These are phyloP conservation scores for Aphelocoma coerulescens DNA, from an alignment of 2,113 vertebrate genomes.

Conservation along the genomic window DNA sequence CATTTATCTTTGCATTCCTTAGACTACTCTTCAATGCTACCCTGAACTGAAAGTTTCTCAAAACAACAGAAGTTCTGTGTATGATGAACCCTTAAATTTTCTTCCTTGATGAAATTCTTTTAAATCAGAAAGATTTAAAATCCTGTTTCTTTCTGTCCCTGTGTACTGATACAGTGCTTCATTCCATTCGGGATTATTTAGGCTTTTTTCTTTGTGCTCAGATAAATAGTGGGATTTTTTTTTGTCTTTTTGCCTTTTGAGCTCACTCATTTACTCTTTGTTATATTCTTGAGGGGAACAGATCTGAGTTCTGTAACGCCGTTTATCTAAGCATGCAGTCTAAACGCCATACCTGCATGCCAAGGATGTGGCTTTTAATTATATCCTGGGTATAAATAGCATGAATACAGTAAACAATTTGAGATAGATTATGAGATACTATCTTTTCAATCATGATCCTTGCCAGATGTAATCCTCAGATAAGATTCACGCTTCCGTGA, in stretches of 20 bases:
- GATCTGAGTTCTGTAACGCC: background rate
- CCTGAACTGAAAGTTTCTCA: background rate
- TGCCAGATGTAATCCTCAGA: background rate
- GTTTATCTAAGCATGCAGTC: background rate
- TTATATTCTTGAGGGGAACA: background rate
- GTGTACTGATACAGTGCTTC: background rate
- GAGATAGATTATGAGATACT: background rate
- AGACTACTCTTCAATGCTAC: background rate
- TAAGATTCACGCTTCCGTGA: background rate
- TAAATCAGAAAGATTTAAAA: background rate
- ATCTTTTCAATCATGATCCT: background rate
- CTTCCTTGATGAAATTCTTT: background rate
- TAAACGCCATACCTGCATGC: background rate
- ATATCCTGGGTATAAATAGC: background rate
- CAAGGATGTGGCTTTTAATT: background rate
- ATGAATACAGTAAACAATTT: background rate
- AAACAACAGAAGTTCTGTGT: background rate
- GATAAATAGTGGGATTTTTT: background rate
- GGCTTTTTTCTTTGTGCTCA: background rate
- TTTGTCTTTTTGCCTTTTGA: background rate
- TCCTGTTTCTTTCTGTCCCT: background rate
- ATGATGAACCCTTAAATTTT: background rate
- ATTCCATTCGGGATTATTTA: constrained; percentile 18
- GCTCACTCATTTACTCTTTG: background rate
- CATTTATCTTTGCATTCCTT: background rate